Conservation (phyloP, 2,797 vertebrate genomes). For the Crocodylus rhombifer region DNA sequence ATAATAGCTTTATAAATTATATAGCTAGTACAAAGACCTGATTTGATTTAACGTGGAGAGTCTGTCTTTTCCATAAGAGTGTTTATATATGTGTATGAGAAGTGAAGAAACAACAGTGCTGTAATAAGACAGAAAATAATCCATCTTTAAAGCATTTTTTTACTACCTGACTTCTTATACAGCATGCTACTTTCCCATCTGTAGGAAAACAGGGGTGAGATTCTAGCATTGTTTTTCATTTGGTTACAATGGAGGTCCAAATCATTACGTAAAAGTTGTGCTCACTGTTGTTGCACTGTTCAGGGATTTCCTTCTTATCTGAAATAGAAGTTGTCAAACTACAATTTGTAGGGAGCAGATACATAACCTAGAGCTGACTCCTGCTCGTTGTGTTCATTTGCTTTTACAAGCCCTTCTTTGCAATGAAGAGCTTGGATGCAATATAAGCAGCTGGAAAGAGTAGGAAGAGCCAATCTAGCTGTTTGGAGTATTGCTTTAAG, state of each 20-base stretch:
- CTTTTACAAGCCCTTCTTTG: neutral
- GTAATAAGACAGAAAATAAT: neutral
- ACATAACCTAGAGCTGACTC: neutral
- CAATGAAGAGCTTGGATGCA: fast-evolving
- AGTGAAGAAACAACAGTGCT: neutral
- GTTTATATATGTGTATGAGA: neutral
- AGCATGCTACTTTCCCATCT: neutral
- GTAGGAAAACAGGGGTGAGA: neutral
- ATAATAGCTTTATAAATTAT: neutral
- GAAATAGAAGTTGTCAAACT: neutral
- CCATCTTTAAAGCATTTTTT: neutral
- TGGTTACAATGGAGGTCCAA: fast-evolving
- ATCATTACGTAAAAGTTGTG: fast-evolving
- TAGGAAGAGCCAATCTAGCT: neutral
- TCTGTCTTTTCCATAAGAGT: neutral
- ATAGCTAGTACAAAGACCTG: neutral
- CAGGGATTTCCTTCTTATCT: neutral
- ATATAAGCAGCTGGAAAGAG: slow-evolving; percentile 37
- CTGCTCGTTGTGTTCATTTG: neutral
- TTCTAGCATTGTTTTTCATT: fast-evolving
- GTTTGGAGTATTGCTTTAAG: neutral
- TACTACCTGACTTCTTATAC: neutral
- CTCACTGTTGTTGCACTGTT: neutral
- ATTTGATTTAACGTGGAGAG: neutral
- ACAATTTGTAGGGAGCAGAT: neutral